Evolutionary conservation across 2,797 vertebrate species (phyloP), one percentile per base, ranked within the genome.

Genomic region (Macrochelys suwanniensis): DNA sequence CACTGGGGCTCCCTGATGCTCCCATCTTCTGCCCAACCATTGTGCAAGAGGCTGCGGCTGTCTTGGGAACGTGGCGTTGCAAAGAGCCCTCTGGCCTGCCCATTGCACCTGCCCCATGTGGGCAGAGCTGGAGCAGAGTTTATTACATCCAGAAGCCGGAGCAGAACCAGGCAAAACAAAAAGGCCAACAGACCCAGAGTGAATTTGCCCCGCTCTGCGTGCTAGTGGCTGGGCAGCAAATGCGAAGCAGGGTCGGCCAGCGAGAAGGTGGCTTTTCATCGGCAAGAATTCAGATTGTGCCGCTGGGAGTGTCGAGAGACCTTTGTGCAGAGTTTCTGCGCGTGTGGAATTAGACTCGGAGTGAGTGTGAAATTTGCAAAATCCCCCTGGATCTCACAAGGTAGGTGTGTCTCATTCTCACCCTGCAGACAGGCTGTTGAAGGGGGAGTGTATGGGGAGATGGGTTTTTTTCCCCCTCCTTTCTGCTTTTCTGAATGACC

Each of bases 381-480:
- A 13, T 47, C 65, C 65, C 91, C 79, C 87, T 47, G 2, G 61
- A 59, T 85, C 94, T 96, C 96, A 87, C 92, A 79, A 80, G 95
- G 74, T 47, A 49, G 88, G 89, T 87, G 85, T 95, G 83, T 97
- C 95, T 98, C 96, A 97, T 97, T 98, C 94, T 97, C 97, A 97
- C 97, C 92, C 89, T 0, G 59, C 85, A 96, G 95, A 96, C 93
- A 82, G 93, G 89, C 96, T 96, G 65, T 85, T 8, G 37, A 57
- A 89, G 53, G 78, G 87, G 90, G 16, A 31, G 61, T 31, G 13
- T 79, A 79, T 42, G 65, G 8, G 37, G 5, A 94, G 90, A 90
- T 49, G 25, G 82, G 83, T 93, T 84, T 85, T 94, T 93, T 84
- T 91, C 85, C 42, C 5, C 17, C n/a, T 25, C 37, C 68, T 25